Conservation (phyloP, 1,140 invertebrate genomes). For the Drosophila saltans region DNA sequence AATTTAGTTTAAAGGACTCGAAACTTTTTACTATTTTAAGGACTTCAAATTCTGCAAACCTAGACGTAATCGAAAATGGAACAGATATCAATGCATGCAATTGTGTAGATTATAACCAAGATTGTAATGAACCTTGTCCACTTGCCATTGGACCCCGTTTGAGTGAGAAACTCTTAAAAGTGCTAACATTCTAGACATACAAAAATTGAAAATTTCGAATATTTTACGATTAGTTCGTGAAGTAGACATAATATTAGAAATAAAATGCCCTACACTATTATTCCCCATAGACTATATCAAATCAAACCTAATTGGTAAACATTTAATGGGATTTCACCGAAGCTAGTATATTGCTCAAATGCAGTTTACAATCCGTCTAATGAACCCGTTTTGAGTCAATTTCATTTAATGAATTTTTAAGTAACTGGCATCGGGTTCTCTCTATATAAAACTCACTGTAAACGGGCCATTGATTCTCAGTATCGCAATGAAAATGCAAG, state of each 20-base stretch:
- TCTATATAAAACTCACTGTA: conserved; percentile 15
- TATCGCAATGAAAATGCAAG: conserved; percentile 6
- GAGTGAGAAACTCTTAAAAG: conserved; percentile 34
- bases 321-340: conserved; percentile 9
- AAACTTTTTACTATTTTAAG: conserved; percentile 23
- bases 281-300: conserved; percentile 1
- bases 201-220: background rate
- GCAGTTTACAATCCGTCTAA: conserved; percentile 7
- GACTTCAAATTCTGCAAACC: background rate
- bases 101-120: background rate
- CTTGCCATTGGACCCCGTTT: conserved; percentile 30
- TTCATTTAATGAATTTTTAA: conserved; percentile 6
- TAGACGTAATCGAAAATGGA: background rate
- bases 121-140: conserved; percentile 22
- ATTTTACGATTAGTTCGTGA: background rate
- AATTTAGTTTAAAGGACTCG: background rate
- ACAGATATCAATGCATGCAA: conserved; percentile 16
- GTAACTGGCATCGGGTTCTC: background rate
- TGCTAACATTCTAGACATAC: conserved; percentile 15
- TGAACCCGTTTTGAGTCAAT: conserved; percentile 14
- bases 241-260: conserved; percentile 2
- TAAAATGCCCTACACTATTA: background rate
- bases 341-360: background rate
- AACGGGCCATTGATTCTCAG: conserved; percentile 3
- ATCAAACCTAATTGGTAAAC: conserved; percentile 8